phyloP scores from a whole-genome alignment of 2,113 vertebrate species.

The Cottus gobio region DNA sequence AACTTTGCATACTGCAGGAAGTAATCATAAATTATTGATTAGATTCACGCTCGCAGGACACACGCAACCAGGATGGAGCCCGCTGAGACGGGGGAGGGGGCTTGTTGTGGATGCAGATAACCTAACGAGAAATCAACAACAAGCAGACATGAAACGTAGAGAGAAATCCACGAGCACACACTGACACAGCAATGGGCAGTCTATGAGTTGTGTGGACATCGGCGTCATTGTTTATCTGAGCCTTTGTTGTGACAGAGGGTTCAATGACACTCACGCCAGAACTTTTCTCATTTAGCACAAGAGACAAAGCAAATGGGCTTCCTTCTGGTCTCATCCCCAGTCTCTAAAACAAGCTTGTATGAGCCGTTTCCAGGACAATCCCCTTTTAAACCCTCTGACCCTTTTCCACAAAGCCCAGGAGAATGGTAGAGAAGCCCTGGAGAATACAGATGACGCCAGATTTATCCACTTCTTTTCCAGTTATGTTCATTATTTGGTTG shows the following conservation, averaged over 20 bases:
- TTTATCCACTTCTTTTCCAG: background rate
- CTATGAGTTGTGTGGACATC: slow-evolving; percentile 27
- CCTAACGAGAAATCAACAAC: background rate
- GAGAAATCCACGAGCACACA: slow-evolving; percentile 4
- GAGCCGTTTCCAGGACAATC: slow-evolving; percentile 56
- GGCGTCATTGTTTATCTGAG: slow-evolving; percentile 44
- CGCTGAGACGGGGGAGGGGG: background rate
- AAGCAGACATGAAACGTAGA: background rate
- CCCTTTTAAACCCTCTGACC: slow-evolving; percentile 19
- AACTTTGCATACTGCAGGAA: slow-evolving; percentile 50
- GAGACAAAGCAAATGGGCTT: slow-evolving; percentile 53
- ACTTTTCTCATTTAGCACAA: slow-evolving; percentile 66
- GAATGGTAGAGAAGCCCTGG: slow-evolving; percentile 21
- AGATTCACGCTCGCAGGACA: slow-evolving; percentile 28
- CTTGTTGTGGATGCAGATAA: slow-evolving; percentile 17
- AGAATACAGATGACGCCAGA: slow-evolving; percentile 14
- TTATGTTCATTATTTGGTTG: background rate
- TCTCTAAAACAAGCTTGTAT: slow-evolving; percentile 15
- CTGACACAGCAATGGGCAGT: slow-evolving; percentile 33
- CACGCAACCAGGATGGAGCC: slow-evolving; percentile 7
- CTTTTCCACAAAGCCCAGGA: slow-evolving; percentile 37
- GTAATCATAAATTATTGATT: slow-evolving; percentile 59
- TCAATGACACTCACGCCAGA: slow-evolving; percentile 65
- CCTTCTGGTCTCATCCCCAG: slow-evolving; percentile 51
- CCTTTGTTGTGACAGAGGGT: slow-evolving; percentile 45